phyloP scores from a whole-genome alignment of 2,797 vertebrate genomes.

The Rhadinocentrus ornatus region DNA sequence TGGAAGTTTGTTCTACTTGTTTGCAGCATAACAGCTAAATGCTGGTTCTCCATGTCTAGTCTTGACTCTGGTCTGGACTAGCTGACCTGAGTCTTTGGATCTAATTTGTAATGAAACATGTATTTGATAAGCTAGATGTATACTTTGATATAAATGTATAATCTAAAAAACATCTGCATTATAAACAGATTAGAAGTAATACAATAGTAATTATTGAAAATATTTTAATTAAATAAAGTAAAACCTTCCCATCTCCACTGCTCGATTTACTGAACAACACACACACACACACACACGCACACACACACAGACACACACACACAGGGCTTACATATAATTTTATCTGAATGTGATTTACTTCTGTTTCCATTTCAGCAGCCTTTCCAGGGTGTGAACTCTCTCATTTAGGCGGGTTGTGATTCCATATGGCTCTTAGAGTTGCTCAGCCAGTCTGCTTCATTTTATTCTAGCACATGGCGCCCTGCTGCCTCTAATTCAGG shows the following conservation, averaged over 20 bases:
- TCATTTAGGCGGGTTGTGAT: slow-evolving; percentile 22
- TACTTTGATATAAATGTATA: not conserved
- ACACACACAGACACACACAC: too few relatives aligned
- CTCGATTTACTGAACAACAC: slow-evolving; percentile 1
- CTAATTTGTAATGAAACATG: too few relatives aligned
- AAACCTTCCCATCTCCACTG: not conserved
- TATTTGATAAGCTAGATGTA: too few relatives aligned
- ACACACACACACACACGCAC: too few relatives aligned
- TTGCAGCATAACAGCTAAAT: too few relatives aligned
- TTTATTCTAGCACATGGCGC: slow-evolving; percentile 41
- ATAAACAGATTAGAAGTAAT: not conserved
- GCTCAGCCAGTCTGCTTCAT: slow-evolving; percentile 25
- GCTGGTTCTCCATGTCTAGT: too few relatives aligned
- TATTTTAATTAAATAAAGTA: not conserved
- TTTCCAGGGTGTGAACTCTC: slow-evolving; percentile 40
- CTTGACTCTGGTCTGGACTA: too few relatives aligned
- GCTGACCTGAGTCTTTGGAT: too few relatives aligned
- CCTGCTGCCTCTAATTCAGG: slow-evolving; percentile 37
- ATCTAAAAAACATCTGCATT: not conserved
- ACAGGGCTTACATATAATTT: slow-evolving; percentile 1
- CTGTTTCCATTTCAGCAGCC: slow-evolving; percentile 20
- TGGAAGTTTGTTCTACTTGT: too few relatives aligned
- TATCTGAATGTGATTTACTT: slow-evolving; percentile 16
- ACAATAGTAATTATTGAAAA: not conserved
- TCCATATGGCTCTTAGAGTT: slow-evolving; percentile 36